Conservation (phyloP, 2,113 vertebrate genomes). For the Antechinus flavipes region DNA sequence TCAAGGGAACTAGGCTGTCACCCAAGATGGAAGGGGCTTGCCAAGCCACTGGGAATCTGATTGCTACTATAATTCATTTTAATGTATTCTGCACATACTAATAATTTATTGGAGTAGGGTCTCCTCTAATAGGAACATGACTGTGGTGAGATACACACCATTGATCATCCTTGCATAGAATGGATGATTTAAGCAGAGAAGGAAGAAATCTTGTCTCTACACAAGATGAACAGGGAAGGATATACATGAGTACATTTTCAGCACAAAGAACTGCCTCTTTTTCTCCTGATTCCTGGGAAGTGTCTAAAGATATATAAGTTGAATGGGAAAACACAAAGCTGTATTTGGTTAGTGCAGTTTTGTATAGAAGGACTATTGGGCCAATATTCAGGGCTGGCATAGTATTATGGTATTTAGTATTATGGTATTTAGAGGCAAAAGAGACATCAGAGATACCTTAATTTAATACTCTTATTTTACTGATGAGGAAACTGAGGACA, state of each 20-base stretch:
- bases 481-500: background rate
- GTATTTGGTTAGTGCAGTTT: background rate
- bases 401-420: background rate
- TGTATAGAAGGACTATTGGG: background rate
- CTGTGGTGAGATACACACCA: slow-evolving; percentile 59
- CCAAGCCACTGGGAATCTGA: slow-evolving; percentile 25
- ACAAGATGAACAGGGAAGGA: slow-evolving; percentile 38
- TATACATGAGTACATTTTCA: background rate
- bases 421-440: background rate
- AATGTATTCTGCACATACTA: slow-evolving; percentile 74
- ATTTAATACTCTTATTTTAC: background rate
- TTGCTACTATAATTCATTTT: slow-evolving; percentile 80
- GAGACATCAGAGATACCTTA: background rate
- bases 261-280: background rate
- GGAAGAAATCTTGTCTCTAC: slow-evolving; percentile 15
- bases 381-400: background rate
- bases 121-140: slow-evolving; percentile 74
- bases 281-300: background rate
- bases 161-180: slow-evolving; percentile 70
- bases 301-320: background rate
- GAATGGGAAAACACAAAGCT: background rate
- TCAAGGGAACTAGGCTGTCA: slow-evolving; percentile 72
- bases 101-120: slow-evolving; percentile 79
- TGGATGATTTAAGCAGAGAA: slow-evolving; percentile 67
- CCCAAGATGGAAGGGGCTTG: slow-evolving; percentile 76